Base-by-base conservation (phyloP, 1,140 invertebrate species). In the Subanguina moxae region DNA sequence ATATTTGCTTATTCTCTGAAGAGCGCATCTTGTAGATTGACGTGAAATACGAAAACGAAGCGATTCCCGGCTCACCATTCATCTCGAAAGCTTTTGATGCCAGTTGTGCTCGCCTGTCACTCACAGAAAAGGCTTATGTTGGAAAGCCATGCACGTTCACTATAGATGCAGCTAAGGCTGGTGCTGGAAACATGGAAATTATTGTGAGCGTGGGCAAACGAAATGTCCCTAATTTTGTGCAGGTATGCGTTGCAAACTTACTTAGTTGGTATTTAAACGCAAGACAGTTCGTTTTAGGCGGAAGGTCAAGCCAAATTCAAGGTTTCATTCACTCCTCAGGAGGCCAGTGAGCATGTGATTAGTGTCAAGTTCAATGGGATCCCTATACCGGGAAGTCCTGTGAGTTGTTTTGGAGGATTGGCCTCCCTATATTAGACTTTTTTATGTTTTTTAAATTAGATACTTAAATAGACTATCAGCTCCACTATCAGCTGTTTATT, bases 171-270 rank as follows among this genome's bases (percentile, higher is more conserved):
- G 84, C 83, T 57, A 78, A 83, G 67, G 86, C 86, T 32, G 82
- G 75, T 28, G 78, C 80, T 30, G 80, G 80, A 11, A 80, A 82
- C 68, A 64, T 68, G 69, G 94, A 97, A 85, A 97, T 98, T 52
- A 95, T 96, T 65, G 94, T 98, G 0, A 92, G 93, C 0, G 93
- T 95, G n/a, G 92, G 91, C 80, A 92, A 92, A 1, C 89, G 92
- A 78, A 97, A 97, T 85, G 94, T 98, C 7, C 94, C 94, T 7
- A 97, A 97, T 85, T 97, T 94, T 83, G 94, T 97, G n/a, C 48
- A 52, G 48, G 48, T 52, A 21, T 52, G 48, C 3, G 48, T 19
- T 7, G 17, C 17, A 7, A 25, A 15, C 23, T 15, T 7, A 21
- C 3, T 8, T 52, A 8, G 23, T 8, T 52, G 48, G n/a, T 19